Evolutionary conservation across 2,797 vertebrate genomes (phyloP), one percentile per base, ranked within the genome.

Genomic region (Megaceryle alcyon): DNA sequence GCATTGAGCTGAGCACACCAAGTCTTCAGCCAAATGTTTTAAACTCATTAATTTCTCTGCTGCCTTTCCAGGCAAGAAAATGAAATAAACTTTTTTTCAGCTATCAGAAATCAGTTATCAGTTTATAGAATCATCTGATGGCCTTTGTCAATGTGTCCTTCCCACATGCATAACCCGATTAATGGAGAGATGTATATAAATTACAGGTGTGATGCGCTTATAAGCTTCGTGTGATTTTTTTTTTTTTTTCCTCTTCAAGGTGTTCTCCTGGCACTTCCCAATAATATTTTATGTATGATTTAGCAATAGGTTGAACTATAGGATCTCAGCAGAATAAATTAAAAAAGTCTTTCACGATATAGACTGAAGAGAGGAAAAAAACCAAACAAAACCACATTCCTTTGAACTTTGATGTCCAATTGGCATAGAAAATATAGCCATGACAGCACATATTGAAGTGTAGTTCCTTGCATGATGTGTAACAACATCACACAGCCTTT

Each of bases 121-220:
- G 8, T 68, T 84, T 64, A 37, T 35, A 70, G 25, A 31, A 41
- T 49, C 5, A 14, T 33, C 13, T 41, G n/a, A 23, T 21, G 6
- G 3, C 15, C 23, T 57, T 49, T 64, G n/a, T 31, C 22, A 31
- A 1, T 7, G 7, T 28, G 19, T n/a, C 41, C 22, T 86, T 86
- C 48, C 16, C 10, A 59, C 22, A 14, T 10, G 2, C 23, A 12
- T 41, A 41, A 70, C 2, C 1, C 63, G 10, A 31, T 17, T 7
- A 44, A 1, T 44, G 8, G 18, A 72, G 18, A 79, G 11, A 60
- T 1, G 0, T 7, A 10, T 8, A 41, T 15, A 20, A 65, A 1
- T 82, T 61, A 57, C 20, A 65, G 6, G 3, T 53, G 6, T 25
- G 21, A 54, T 21, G 9, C 33, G 6, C 25, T 63, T 21, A 56